Percentiles rank a stretch among this genome's conserved stretches.
phyloP scores from a whole-genome alignment of 2,113 vertebrate species.

The Cervus canadensis region DNA sequence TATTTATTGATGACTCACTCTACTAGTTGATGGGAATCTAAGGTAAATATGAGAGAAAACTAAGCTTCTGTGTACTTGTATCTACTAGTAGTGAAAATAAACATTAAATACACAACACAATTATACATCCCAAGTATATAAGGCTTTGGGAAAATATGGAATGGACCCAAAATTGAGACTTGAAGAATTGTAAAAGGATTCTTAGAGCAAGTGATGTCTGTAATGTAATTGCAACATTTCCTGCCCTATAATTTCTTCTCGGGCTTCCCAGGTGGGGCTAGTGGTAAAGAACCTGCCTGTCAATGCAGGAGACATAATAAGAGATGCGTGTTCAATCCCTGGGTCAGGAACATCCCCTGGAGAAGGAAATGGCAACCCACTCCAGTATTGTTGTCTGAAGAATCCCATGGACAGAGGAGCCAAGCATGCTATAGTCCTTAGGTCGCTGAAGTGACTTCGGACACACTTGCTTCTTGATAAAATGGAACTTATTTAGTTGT shows the following conservation, averaged over 20 bases:
- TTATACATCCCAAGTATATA: not conserved
- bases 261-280: not conserved
- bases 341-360: not conserved
- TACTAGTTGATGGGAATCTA: not conserved
- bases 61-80: not conserved
- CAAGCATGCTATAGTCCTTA: not conserved
- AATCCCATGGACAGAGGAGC: not conserved
- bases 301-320: not conserved
- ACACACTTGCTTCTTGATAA: not conserved
- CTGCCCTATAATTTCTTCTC: not conserved
- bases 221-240: not conserved
- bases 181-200: not conserved
- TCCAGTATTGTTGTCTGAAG: not conserved
- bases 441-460: not conserved
- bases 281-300: not conserved
- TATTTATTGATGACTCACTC: not conserved
- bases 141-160: not conserved
- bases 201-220: not conserved
- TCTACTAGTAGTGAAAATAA: not conserved
- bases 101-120: not conserved
- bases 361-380: not conserved
- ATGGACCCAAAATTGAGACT: not conserved
- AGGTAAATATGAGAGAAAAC: not conserved
- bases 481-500: not conserved
- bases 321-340: not conserved